Percentiles rank a stretch among this genome's conserved stretches.
These are phyloP conservation scores for Drosophila varians DNA, from an alignment of 1,140 invertebrate species.

Conservation along the genomic window DNA sequence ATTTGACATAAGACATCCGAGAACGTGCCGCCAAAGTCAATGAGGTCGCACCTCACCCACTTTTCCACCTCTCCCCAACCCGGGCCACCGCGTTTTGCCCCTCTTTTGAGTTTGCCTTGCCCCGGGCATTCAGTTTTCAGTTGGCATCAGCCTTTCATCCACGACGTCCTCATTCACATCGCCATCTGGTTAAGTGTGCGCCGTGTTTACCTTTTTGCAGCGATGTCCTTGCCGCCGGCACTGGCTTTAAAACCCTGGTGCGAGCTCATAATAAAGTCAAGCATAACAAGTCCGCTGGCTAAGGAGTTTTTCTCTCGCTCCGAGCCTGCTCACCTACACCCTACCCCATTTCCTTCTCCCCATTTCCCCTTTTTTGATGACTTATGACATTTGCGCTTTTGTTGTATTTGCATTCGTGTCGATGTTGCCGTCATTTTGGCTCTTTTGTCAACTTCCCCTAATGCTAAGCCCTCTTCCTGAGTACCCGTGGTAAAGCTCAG, in stretches of 20 bases:
- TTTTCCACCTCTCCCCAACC: background rate
- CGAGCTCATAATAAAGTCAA: conserved; percentile 37
- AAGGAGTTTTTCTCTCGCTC: conserved; percentile 1
- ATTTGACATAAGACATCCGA: conserved; percentile 46
- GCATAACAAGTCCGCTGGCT: conserved; percentile 24
- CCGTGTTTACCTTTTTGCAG: conserved; percentile 62
- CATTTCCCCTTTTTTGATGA: conserved; percentile 26
- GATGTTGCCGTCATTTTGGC: conserved; percentile 32
- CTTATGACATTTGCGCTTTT: conserved; percentile 64
- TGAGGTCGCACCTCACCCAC: conserved; percentile 57
- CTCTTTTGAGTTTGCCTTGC: background rate
- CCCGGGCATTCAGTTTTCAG: conserved; percentile 42
- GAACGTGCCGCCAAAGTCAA: conserved; percentile 74
- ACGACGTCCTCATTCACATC: conserved; percentile 50
- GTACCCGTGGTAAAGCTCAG: conserved; percentile 17
- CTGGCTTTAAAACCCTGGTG: conserved; percentile 31
- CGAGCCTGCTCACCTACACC: background rate
- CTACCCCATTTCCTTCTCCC: background rate
- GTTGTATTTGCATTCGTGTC: conserved; percentile 63
- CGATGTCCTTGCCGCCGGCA: conserved; percentile 61
- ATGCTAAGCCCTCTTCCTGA: conserved; percentile 22
- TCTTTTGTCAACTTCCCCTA: conserved; percentile 59
- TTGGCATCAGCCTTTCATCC: conserved; percentile 39
- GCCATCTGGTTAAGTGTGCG: conserved; percentile 57
- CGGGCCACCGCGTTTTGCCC: background rate